phyloP scores from a whole-genome alignment of 2,888 invertebrate genomes.

The Drosophila cognata region DNA sequence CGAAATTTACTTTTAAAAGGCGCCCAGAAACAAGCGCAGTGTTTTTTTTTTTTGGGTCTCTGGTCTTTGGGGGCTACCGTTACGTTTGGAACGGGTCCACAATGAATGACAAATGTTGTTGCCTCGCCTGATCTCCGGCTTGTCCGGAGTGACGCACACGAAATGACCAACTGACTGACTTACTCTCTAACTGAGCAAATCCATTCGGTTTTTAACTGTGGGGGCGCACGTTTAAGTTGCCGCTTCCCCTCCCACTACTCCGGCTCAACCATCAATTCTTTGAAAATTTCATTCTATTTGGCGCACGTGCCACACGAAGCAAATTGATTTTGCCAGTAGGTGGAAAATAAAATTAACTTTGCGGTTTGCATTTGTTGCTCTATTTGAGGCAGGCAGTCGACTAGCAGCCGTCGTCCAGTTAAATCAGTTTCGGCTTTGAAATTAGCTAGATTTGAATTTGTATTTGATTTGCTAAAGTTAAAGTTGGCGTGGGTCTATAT shows the following conservation, averaged over 20 bases:
- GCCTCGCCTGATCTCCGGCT: slow-evolving; percentile 49
- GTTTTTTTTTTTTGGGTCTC: slow-evolving; percentile 29
- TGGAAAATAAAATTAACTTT: slow-evolving; percentile 82
- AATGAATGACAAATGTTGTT: slow-evolving; percentile 68
- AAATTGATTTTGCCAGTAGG: slow-evolving; percentile 85
- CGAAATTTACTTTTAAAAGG: slow-evolving; percentile 74
- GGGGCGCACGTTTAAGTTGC: slow-evolving; percentile 50
- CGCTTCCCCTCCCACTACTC: slow-evolving; percentile 7
- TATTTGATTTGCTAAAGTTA: slow-evolving; percentile 74
- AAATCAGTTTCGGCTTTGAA: slow-evolving; percentile 73
- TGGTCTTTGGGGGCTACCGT: slow-evolving; percentile 68
- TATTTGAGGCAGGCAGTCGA: slow-evolving; percentile 45
- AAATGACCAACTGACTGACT: slow-evolving; percentile 60
- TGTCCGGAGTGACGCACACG: slow-evolving; percentile 71
- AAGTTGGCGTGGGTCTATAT: slow-evolving; percentile 55
- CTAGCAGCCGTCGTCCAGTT: slow-evolving; percentile 50
- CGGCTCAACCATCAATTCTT: slow-evolving; percentile 33
- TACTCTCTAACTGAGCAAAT: slow-evolving; percentile 38
- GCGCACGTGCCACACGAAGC: slow-evolving; percentile 85
- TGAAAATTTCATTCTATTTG: slow-evolving; percentile 79
- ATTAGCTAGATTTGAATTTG: slow-evolving; percentile 80
- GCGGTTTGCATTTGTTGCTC: slow-evolving; percentile 66
- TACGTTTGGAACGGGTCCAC: slow-evolving; percentile 66
- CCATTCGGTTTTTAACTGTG: slow-evolving; percentile 36
- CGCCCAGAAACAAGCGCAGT: slow-evolving; percentile 39